These are phyloP conservation scores for Natator depressus DNA, from an alignment of 2,113 vertebrate species.

Conservation along the genomic window DNA sequence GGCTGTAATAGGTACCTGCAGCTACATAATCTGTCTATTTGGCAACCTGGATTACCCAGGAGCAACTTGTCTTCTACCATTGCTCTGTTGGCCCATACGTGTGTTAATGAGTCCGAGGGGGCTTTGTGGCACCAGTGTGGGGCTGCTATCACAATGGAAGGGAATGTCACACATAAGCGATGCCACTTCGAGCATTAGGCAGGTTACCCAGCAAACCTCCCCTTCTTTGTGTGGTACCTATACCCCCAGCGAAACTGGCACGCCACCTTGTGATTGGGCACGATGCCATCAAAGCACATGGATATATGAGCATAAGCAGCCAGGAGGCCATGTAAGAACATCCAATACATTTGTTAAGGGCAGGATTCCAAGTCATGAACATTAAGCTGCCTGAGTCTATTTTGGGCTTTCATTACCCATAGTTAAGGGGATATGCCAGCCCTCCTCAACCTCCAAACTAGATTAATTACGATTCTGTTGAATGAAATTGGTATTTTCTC, in stretches of 20 bases:
- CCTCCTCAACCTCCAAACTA: not conserved
- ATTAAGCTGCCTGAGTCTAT: not conserved
- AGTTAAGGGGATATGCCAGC: not conserved
- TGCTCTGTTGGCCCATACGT: fast-evolving
- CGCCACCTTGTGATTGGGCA: fast-evolving
- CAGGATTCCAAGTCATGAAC: not conserved
- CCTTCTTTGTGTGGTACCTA: not conserved
- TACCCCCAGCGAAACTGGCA: fast-evolving
- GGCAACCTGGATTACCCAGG: not conserved
- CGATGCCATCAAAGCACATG: fast-evolving
- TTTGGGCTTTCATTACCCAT: not conserved
- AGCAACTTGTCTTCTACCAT: not conserved
- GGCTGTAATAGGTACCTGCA: not conserved
- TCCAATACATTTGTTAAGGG: not conserved
- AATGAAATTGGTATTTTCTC: not conserved
- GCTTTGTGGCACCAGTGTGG: not conserved
- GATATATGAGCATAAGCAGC: fast-evolving
- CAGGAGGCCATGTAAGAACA: not conserved
- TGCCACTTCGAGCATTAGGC: not conserved
- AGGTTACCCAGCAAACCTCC: not conserved
- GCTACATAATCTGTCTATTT: not conserved
- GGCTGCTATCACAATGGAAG: not conserved
- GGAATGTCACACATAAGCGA: not conserved
- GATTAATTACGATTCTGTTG: not conserved
- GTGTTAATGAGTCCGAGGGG: fast-evolving